Base-by-base conservation (phyloP, 2,797 vertebrate species). In the Paratrypauchen microcephalus region DNA sequence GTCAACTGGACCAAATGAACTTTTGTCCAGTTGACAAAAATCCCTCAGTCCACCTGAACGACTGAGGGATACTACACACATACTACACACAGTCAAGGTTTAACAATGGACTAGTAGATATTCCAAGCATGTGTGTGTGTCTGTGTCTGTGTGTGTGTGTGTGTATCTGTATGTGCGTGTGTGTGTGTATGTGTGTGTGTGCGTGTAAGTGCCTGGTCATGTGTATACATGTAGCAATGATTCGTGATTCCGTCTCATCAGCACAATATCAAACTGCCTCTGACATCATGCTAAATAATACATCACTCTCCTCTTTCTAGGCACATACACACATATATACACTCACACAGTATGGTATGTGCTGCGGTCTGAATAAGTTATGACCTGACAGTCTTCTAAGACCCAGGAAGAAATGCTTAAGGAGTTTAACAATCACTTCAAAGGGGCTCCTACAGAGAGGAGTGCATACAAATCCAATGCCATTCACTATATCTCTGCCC, bases 181-280 rank as follows among this genome's bases (percentile, higher is more conserved):
- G 18, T 18, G 4, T 48, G 60, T 47, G 64, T 32, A 23, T 19
- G 19, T 4, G 54, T 32, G 48, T 24, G 18, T 56, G 55, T 9
- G 5, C 21, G 32, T 60, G 57, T 67, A 19, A 3, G 61, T 48
- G 50, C 18, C 30, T 61, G 55, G 26, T 16, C 26, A 3, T 26
- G 75, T 73, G 72, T 76, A n/a, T 79, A 73, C 73, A 65, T 65
- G 70, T 66, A 65, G 71, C 47, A 56, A 86, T 86, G 83, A 89
- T 89, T 70, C 85, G 70, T 73, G 74, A 91, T 88, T 88, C 84
- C 15, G 45, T 89, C 86, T 91, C 83, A 91, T 90, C 88, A 90
- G 85, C 84, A 82, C 80, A 91, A 84, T 88, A 87, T 90, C 82
- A 90, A 88, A 88, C 78, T 68, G 78, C 85, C 80, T 86, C 74